Evolutionary conservation across 1,140 invertebrate species (phyloP), one percentile per base, ranked within the genome.

Genomic region (Nixonia krombeini): DNA sequence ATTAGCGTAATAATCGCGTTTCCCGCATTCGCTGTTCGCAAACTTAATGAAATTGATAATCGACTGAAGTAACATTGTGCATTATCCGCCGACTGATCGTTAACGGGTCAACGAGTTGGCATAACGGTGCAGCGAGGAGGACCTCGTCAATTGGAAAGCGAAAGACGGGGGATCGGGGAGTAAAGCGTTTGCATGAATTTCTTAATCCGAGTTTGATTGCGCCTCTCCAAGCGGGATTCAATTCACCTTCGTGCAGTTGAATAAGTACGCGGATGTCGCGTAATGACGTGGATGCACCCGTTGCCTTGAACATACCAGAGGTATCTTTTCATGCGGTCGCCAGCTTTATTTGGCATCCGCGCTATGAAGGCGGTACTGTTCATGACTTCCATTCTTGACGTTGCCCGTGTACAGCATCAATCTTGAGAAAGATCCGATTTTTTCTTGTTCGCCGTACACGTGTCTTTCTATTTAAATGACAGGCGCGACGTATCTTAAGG

Each of bases 231-330:
- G n/a, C n/a, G n/a, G n/a, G n/a, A n/a, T n/a, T n/a, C n/a, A n/a
- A 61, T 68, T 68, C 57, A 62, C 65, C 56, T 68, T 58, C 47
- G 56, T 62, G 41, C 47, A 68, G 57, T 42, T 37, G 42, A 58
- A 68, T 62, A 53, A 68, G 57, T 57, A 63, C 49, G 53, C 53
- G 55, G 58, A 63, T 59, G 59, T 69, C 58, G 65, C 58, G 37
- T 46, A 70, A 64, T 63, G 59, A 70, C 59, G 67, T 64, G 64
- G 67, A 70, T 70, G 51, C 26, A 53, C 38, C 50, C 56, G 51
- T 65, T 61, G 52, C 67, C 67, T 70, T 70, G 61, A 65, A 70
- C 61, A 70, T 65, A 70, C 66, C 66, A 70, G 59, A 51, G 59
- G 63, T 64, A 61, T 61, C 67, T 61, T 70, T 70, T 64, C 58